Evolutionary conservation across 2,113 vertebrate genomes (phyloP), one percentile per base, ranked within the genome.

Genomic region (Nibea albiflora): DNA sequence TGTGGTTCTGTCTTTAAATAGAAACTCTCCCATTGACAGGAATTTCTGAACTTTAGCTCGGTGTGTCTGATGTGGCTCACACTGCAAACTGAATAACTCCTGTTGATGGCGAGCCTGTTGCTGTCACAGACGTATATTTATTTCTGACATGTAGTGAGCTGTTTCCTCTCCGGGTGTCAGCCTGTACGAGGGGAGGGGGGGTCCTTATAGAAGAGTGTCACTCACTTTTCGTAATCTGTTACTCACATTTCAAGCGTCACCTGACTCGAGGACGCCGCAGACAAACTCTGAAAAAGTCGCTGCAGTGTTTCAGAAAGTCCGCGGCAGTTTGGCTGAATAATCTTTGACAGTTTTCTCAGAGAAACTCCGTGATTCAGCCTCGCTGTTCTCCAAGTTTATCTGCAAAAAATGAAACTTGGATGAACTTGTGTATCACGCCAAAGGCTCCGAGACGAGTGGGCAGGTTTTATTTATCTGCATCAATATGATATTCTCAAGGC

Each of bases 401-500:
- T 54, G 47, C 54, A 78, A 22, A 54, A 9, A 77, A 47, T 35
- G 7, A 52, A 76, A 63, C 56, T 63, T n/a, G 46, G 17, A 53
- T 52, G 11, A 71, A 85, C 19, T 54, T 76, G 35, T 17, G 5
- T 12, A 20, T 44, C 20, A 46, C 31, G 7, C 58, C 17, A 62
- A 49, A 62, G 2, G 12, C 54, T 72, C 26, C 3, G 10, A 26
- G 31, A 68, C 14, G 11, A 72, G 56, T 10, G 52, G 50, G 69
- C 16, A 24, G 58, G 26, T 65, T 73, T 73, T 56, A 58, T 63
- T 75, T 24, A 78, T 62, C 68, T 53, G 17, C 73, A 60, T 80
- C 71, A 56, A 60, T 61, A 56, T 83, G 65, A 61, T 60, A 10
- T 71, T 11, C 74, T 63, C 49, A 50, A 39, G 60, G 50, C 4